A percentile compares a stretch with the other conserved stretches of the same genome.
Conservation (phyloP, 1,140 invertebrate genomes). For the Megalonaias nervosa region DNA sequence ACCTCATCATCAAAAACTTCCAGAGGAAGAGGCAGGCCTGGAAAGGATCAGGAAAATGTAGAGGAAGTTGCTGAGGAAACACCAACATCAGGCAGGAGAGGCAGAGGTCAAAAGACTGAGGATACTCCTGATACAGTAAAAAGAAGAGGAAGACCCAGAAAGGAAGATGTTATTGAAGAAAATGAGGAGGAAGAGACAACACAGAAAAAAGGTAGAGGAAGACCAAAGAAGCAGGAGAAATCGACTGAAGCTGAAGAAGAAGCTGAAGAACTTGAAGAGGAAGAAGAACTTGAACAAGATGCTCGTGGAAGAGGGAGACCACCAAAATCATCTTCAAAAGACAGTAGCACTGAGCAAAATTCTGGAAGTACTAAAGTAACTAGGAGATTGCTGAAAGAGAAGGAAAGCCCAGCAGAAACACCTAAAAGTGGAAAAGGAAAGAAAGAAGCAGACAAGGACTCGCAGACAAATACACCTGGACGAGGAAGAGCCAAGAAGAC, state of each 20-base stretch:
- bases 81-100: neutral
- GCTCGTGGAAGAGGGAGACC: constrained; percentile 6
- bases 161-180: constrained; percentile 4
- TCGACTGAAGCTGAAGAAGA: neutral
- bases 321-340: constrained; percentile 11
- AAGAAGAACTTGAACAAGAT: constrained; percentile 25
- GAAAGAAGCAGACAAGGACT: constrained; percentile 25
- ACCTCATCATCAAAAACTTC: neutral
- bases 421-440: constrained; percentile 26
- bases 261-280: constrained; percentile 28
- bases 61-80: constrained; percentile 5
- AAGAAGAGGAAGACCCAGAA: constrained; percentile 12
- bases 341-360: constrained; percentile 3
- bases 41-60: constrained; percentile 13
- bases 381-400: constrained; percentile 4
- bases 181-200: constrained; percentile 3
- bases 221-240: too few relatives aligned
- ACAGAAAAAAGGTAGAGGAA: constrained; percentile 10
- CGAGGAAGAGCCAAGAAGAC: constrained; percentile 9
- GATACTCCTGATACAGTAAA: constrained; percentile 5
- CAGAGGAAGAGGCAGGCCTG: constrained; percentile 12
- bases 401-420: constrained; percentile 19
- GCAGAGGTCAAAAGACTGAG: constrained; percentile 9
- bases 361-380: constrained; percentile 14
- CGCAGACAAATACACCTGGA: constrained; percentile 19